Conservation (phyloP, 2,113 vertebrate genomes). For the Nesoenas mayeri region DNA sequence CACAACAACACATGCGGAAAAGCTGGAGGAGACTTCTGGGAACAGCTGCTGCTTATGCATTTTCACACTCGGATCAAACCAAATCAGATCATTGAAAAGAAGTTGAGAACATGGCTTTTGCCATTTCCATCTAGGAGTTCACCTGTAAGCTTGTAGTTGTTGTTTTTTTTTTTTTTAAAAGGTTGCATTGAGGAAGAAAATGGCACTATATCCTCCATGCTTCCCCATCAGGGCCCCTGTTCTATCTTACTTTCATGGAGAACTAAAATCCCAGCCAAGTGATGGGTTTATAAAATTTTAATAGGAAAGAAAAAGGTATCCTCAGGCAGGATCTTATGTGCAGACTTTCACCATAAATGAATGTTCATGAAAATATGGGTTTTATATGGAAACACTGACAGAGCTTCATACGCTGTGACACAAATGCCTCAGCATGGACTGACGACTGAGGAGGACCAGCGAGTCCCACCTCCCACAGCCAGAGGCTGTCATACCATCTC, state of each 20-base stretch:
- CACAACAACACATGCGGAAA: not conserved
- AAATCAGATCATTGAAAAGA: not conserved
- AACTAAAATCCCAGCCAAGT: slow-evolving; percentile 43
- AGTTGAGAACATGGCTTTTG: not conserved
- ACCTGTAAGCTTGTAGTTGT: not conserved
- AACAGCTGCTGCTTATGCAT: not conserved
- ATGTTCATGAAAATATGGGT: slow-evolving; percentile 34
- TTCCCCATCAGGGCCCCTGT: not conserved
- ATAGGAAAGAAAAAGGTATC: slow-evolving; percentile 60
- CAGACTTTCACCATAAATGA: slow-evolving; percentile 43
- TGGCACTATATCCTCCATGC: not conserved
- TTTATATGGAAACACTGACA: slow-evolving; percentile 51
- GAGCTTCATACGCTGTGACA: not conserved
- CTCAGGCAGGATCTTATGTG: slow-evolving; percentile 43
- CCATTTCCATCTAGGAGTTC: not conserved
- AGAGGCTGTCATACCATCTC: not conserved
- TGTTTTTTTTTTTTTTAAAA: not conserved
- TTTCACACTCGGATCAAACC: not conserved
- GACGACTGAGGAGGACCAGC: not conserved
- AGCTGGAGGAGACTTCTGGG: not conserved
- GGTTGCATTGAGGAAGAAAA: not conserved
- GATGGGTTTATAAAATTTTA: slow-evolving; percentile 62
- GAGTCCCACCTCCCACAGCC: not conserved
- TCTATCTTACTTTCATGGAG: not conserved
- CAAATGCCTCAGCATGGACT: not conserved